A percentile compares a stretch with the other conserved stretches of the same genome.
phyloP scores from a whole-genome alignment of 2,113 vertebrate genomes.

The Acrocephalus kingi region DNA sequence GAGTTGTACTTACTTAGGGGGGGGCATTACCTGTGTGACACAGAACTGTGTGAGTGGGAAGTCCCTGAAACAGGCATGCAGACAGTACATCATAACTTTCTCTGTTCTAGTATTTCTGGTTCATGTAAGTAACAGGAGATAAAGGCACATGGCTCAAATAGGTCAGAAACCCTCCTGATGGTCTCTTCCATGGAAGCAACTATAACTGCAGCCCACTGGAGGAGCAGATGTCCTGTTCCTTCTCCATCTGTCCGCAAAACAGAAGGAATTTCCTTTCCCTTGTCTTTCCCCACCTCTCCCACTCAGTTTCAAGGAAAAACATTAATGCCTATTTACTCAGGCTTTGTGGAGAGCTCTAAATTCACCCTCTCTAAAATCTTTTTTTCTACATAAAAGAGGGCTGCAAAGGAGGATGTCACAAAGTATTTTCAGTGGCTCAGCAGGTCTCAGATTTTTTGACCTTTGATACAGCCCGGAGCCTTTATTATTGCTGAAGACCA shows the following conservation, averaged over 20 bases:
- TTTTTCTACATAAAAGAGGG: not conserved
- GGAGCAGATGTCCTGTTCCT: constrained; percentile 38
- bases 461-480: not conserved
- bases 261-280: constrained; percentile 23
- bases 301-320: constrained; percentile 10
- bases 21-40: not conserved
- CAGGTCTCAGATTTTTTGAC: not conserved
- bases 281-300: not conserved
- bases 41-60: not conserved
- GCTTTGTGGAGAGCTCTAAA: not conserved
- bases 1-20: not conserved
- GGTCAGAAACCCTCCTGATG: not conserved
- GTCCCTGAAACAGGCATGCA: not conserved
- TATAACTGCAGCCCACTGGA: not conserved
- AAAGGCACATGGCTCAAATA: constrained; percentile 46
- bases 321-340: not conserved
- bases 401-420: not conserved
- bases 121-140: not conserved
- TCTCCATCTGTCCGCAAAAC: constrained; percentile 20
- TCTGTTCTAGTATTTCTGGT: not conserved
- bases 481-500: not conserved
- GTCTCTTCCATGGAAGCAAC: not conserved
- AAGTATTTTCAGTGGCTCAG: not conserved
- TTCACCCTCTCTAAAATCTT: not conserved
- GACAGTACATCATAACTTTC: not conserved